Conservation (phyloP, 2,888 invertebrate species). For the Agrochola litura region DNA sequence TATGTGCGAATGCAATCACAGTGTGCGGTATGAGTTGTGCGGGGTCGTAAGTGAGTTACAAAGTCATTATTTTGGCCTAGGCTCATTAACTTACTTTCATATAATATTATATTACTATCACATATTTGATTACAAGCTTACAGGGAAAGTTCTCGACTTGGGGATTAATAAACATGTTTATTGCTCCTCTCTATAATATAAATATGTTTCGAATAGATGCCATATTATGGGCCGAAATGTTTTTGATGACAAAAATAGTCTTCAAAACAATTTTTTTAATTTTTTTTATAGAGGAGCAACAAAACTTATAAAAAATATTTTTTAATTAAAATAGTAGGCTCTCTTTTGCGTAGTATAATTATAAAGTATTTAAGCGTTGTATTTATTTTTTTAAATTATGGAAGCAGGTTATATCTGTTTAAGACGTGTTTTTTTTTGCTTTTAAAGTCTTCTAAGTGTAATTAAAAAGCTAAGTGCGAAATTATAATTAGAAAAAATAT, state of each 20-base stretch:
- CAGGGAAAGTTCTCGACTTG: not conserved
- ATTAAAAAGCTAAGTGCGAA: slow-evolving; percentile 30
- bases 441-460: not conserved
- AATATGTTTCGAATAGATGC: not conserved
- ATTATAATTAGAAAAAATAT: slow-evolving; percentile 25
- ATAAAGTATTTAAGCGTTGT: slow-evolving; percentile 6
- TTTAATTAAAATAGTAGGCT: not conserved
- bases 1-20: slow-evolving; percentile 58
- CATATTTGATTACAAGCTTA: slow-evolving; percentile 37
- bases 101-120: slow-evolving; percentile 20
- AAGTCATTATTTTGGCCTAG: slow-evolving; percentile 30
- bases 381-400: not conserved
- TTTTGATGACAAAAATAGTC: too few relatives aligned
- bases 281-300: slow-evolving; percentile 19
- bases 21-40: slow-evolving; percentile 55
- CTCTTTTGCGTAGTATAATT: not conserved
- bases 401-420: slow-evolving; percentile 33
- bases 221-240: not conserved
- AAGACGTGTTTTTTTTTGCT: not conserved
- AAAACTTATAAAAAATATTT: not conserved
- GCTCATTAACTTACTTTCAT: slow-evolving; percentile 25
- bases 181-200: not conserved
- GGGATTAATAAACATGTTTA: slow-evolving; percentile 5
- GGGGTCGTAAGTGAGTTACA: slow-evolving; percentile 32
- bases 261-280: not conserved